Conservation (phyloP, 1,140 invertebrate genomes). For the Samia ricini region DNA sequence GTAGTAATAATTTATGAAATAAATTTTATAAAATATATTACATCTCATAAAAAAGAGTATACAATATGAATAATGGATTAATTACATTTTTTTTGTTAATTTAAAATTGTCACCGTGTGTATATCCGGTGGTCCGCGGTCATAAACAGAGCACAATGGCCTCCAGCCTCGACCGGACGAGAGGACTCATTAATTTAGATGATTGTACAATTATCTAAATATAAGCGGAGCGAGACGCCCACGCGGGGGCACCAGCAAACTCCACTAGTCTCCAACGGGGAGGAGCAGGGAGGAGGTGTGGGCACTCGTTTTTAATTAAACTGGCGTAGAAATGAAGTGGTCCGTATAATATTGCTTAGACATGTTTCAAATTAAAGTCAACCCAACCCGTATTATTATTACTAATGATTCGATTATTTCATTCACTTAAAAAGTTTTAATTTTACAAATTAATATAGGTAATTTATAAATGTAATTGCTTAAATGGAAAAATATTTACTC, state of each 20-base stretch:
- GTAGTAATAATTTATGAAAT: no score
- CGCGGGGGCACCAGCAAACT: slow-evolving; percentile 58
- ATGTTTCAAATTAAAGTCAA: slow-evolving; percentile 72
- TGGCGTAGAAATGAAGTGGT: slow-evolving; percentile 75
- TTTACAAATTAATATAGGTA: no score
- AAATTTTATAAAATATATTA: not conserved
- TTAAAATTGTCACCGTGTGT: slow-evolving; percentile 57
- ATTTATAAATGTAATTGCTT: no score
- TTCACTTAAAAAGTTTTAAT: slow-evolving; percentile 11
- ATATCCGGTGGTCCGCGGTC: slow-evolving; percentile 42
- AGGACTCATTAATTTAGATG: slow-evolving; percentile 77
- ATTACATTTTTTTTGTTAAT: slow-evolving; percentile 44
- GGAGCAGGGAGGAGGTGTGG: slow-evolving; percentile 64
- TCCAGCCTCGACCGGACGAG: slow-evolving; percentile 63
- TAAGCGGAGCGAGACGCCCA: slow-evolving; percentile 73
- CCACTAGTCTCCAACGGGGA: slow-evolving; percentile 60
- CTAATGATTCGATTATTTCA: slow-evolving; percentile 35
- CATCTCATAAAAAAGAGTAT: slow-evolving; percentile 8
- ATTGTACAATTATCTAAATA: slow-evolving; percentile 78
- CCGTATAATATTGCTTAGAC: slow-evolving; percentile 75
- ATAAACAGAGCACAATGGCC: slow-evolving; percentile 67
- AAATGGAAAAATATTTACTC: no score
- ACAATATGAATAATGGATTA: slow-evolving; percentile 36
- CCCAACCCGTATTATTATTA: slow-evolving; percentile 47
- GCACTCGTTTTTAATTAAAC: slow-evolving; percentile 78